phyloP scores from a whole-genome alignment of 2,888 invertebrate genomes.

The Callosobruchus maculatus region DNA sequence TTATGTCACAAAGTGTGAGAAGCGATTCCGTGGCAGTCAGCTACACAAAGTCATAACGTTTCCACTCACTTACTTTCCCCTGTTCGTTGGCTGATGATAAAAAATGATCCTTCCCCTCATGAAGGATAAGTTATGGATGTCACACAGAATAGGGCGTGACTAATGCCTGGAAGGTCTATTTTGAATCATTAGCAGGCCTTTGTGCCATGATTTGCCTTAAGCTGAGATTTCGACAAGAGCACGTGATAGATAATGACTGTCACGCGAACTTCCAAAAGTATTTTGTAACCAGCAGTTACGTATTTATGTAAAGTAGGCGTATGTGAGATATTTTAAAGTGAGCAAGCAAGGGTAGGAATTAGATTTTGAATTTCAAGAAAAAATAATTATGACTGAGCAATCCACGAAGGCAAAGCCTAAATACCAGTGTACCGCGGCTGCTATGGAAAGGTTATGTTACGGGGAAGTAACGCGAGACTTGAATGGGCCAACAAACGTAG shows the following conservation, averaged over 20 bases:
- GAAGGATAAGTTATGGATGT: constrained; percentile 28
- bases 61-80: background rate
- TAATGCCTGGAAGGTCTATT: constrained; percentile 32
- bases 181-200: constrained; percentile 30
- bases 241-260: constrained; percentile 21
- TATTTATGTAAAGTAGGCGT: background rate
- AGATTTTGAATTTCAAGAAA: no score
- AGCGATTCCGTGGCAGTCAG: background rate
- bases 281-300: background rate
- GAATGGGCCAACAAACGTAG: no score
- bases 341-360: background rate
- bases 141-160: constrained; percentile 30
- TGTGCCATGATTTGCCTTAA: constrained; percentile 25
- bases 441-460: no score
- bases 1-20: background rate
- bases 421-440: no score
- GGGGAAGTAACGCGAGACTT: no score
- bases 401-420: no score
- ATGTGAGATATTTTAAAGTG: background rate
- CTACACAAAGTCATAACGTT: background rate
- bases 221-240: constrained; percentile 21
- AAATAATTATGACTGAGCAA: no score
- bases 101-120: background rate
- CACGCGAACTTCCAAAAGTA: background rate
- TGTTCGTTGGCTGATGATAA: background rate